Conservation (phyloP, 2,888 invertebrate genomes). For the Himalopsyche tibetana region DNA sequence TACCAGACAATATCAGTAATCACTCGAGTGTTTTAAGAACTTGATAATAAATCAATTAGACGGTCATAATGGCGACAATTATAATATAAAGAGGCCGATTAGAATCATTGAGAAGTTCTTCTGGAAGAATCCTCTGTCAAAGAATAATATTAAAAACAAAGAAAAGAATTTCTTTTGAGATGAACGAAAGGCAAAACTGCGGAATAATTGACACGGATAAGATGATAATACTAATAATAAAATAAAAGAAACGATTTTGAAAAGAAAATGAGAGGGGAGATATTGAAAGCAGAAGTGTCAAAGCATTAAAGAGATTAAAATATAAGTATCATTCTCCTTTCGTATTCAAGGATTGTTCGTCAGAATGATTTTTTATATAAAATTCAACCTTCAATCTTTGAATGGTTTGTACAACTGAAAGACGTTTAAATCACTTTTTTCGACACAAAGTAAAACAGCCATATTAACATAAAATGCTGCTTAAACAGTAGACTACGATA, state of each 20-base stretch:
- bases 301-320: conserved; percentile 8
- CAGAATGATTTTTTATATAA: no score
- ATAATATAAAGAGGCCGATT: conserved; percentile 24
- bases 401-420: no score
- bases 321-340: no score
- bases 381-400: no score
- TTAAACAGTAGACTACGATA: no score
- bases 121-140: conserved; percentile 7
- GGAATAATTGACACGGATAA: conserved; percentile 43
- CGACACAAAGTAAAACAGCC: no score
- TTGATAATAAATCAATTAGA: conserved; percentile 22
- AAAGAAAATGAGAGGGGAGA: not conserved
- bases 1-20: not conserved
- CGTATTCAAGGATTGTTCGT: no score
- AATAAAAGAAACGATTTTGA: conserved; percentile 29
- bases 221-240: conserved; percentile 40
- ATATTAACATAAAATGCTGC: no score
- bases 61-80: not conserved
- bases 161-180: conserved; percentile 35
- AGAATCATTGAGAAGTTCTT: conserved; percentile 34
- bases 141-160: conserved; percentile 42
- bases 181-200: conserved; percentile 25
- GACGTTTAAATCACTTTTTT: no score
- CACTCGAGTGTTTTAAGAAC: not conserved
- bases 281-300: conserved; percentile 10